Evolutionary conservation across 2,113 vertebrate genomes (phyloP).

Genomic region (Rhinoderma darwinii): DNA sequence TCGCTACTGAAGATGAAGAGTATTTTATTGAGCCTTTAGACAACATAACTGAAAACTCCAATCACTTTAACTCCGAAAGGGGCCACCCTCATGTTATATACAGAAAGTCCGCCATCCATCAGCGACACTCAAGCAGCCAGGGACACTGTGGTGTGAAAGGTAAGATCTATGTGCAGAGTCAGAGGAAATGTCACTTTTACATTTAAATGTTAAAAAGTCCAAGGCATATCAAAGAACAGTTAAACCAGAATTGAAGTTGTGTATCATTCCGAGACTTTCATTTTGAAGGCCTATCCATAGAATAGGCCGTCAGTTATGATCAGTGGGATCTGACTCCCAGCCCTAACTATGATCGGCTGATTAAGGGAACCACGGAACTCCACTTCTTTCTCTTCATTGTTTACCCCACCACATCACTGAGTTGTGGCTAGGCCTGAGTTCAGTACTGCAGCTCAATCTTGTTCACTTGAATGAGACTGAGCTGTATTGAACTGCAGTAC

Average conservation of each 20-base stretch:
- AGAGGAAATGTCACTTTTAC: background rate
- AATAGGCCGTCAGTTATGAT: too few relatives aligned
- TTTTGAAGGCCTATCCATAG: too few relatives aligned
- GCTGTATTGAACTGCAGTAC: too few relatives aligned
- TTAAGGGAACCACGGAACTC: too few relatives aligned
- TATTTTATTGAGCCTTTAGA: constrained; percentile 99
- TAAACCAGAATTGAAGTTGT: background rate
- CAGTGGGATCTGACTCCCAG: too few relatives aligned
- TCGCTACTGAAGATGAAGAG: constrained; percentile 97
- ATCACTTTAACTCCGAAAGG: constrained; percentile 83
- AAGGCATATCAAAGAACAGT: background rate
- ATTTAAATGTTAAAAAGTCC: background rate
- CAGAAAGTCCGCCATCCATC: constrained; percentile 91
- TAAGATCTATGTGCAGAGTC: constrained; percentile 67
- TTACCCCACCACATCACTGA: too few relatives aligned
- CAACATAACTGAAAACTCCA: constrained; percentile 86
- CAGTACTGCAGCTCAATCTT: too few relatives aligned
- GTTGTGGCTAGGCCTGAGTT: too few relatives aligned
- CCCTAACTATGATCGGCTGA: too few relatives aligned
- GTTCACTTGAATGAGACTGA: too few relatives aligned
- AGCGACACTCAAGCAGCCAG: constrained; percentile 83
- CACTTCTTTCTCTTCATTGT: too few relatives aligned
- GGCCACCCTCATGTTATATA: constrained; percentile 98
- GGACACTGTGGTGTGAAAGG: constrained; percentile 93
- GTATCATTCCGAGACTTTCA: too few relatives aligned